A percentile compares a stretch with the other conserved stretches of the same genome.
Conservation (phyloP, 2,888 invertebrate species). For the Merodon equestris region DNA sequence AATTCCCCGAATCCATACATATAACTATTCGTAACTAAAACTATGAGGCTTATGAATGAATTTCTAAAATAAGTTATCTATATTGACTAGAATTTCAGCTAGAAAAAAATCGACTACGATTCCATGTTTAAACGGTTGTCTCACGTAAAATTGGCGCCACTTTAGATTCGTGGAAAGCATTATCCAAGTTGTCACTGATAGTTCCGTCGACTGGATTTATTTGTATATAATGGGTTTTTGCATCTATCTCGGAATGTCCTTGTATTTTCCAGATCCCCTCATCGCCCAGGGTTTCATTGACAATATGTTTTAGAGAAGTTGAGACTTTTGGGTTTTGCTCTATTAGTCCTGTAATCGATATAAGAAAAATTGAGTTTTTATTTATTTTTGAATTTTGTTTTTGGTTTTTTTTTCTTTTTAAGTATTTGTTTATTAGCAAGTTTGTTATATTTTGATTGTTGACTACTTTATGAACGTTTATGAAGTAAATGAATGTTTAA, state of each 20-base stretch:
- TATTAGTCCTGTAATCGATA: constrained; percentile 69
- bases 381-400: not conserved
- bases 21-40: no score
- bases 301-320: constrained; percentile 71
- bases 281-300: constrained; percentile 72
- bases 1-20: no score
- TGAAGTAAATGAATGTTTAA: constrained; percentile 7
- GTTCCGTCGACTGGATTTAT: constrained; percentile 67
- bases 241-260: constrained; percentile 70
- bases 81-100: constrained; percentile 54
- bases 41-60: no score
- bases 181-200: constrained; percentile 40
- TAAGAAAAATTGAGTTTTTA: constrained; percentile 9
- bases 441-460: constrained; percentile 57
- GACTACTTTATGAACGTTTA: constrained; percentile 46
- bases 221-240: constrained; percentile 71
- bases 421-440: no score
- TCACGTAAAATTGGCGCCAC: constrained; percentile 58
- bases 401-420: not conserved
- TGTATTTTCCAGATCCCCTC: constrained; percentile 75
- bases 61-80: not conserved
- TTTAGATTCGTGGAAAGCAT: constrained; percentile 57
- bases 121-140: constrained; percentile 57
- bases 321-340: constrained; percentile 69
- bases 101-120: not conserved